phyloP scores from a whole-genome alignment of 1,140 invertebrate genomes.

The Drosophila nebulosa region DNA sequence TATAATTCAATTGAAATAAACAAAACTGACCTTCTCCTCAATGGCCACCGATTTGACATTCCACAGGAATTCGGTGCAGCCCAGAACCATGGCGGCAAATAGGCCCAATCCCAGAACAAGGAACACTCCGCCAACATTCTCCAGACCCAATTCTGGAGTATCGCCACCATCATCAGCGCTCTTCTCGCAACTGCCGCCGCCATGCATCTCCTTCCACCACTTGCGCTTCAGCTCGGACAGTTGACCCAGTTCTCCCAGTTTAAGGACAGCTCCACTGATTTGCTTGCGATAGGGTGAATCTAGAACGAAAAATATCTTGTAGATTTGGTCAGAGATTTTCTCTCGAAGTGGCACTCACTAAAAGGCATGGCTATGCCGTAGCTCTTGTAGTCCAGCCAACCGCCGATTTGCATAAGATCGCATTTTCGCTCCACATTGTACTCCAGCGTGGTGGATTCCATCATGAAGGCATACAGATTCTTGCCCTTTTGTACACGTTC shows the following conservation, averaged over 20 bases:
- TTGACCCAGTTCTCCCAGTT: slow-evolving; percentile 89
- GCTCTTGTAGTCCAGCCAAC: slow-evolving; percentile 91
- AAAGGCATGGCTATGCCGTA: slow-evolving; percentile 89
- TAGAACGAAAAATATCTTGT: slow-evolving; percentile 48
- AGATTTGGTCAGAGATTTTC: too few species aligned
- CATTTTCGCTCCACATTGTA: slow-evolving; percentile 94
- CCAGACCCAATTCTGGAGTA: slow-evolving; percentile 82
- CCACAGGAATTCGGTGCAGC: slow-evolving; percentile 85
- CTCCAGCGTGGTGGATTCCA: slow-evolving; percentile 97
- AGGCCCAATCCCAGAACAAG: slow-evolving; percentile 85
- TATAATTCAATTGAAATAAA: slow-evolving; percentile 49
- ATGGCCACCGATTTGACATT: slow-evolving; percentile 84
- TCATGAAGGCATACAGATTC: slow-evolving; percentile 95
- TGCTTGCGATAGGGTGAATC: slow-evolving; percentile 87
- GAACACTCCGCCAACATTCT: slow-evolving; percentile 89
- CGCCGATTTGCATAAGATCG: slow-evolving; percentile 96
- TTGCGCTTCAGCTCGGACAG: slow-evolving; percentile 88
- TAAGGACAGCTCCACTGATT: slow-evolving; percentile 88
- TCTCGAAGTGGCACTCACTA: slow-evolving; percentile 55
- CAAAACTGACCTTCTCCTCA: slow-evolving; percentile 81
- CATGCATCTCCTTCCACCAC: slow-evolving; percentile 89
- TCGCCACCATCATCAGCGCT: slow-evolving; percentile 61
- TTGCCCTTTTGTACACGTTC: slow-evolving; percentile 88
- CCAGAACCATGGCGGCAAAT: slow-evolving; percentile 82
- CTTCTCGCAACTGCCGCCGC: slow-evolving; percentile 64